Evolutionary conservation across 2,888 invertebrate species (phyloP).

Genomic region (Drosophila kuntzei): DNA sequence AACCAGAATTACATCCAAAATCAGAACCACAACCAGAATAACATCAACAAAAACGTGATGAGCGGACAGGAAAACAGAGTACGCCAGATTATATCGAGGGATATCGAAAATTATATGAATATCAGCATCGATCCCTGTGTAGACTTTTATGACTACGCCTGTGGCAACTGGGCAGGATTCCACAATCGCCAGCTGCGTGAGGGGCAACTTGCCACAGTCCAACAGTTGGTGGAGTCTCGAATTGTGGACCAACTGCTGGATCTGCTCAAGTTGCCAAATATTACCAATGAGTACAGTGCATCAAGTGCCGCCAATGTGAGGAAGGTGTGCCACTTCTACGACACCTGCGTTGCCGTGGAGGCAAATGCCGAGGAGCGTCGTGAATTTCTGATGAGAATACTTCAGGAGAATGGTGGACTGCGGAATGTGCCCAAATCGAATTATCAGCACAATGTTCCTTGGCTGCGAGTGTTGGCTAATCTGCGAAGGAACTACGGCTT

Average conservation of each 20-base stretch:
- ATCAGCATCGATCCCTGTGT: constrained; percentile 75
- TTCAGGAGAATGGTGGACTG: constrained; percentile 74
- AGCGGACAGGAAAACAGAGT: constrained; percentile 42
- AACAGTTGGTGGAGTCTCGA: constrained; percentile 57
- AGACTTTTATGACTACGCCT: constrained; percentile 83
- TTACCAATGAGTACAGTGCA: constrained; percentile 38
- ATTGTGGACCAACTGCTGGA: constrained; percentile 66
- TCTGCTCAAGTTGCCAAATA: constrained; percentile 61
- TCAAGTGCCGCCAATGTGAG: constrained; percentile 52
- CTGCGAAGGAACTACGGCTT: constrained; percentile 75
- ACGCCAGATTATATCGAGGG: constrained; percentile 49
- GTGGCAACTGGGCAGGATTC: constrained; percentile 79
- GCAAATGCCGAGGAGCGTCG: constrained; percentile 58
- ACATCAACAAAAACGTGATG: constrained; percentile 21
- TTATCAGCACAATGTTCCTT: constrained; percentile 75
- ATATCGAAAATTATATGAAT: constrained; percentile 76
- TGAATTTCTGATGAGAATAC: constrained; percentile 66
- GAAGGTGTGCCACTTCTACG: constrained; percentile 78
- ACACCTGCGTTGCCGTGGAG: constrained; percentile 65
- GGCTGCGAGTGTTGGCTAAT: constrained; percentile 75
- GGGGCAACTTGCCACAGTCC: constrained; percentile 62
- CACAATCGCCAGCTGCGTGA: constrained; percentile 54
- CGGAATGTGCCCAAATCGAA: constrained; percentile 67
- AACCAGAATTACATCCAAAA: background rate
- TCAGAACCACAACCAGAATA: constrained; percentile 5